These are phyloP conservation scores for Myotis vivesi DNA, from an alignment of 2,797 vertebrate genomes.

Conservation along the genomic window DNA sequence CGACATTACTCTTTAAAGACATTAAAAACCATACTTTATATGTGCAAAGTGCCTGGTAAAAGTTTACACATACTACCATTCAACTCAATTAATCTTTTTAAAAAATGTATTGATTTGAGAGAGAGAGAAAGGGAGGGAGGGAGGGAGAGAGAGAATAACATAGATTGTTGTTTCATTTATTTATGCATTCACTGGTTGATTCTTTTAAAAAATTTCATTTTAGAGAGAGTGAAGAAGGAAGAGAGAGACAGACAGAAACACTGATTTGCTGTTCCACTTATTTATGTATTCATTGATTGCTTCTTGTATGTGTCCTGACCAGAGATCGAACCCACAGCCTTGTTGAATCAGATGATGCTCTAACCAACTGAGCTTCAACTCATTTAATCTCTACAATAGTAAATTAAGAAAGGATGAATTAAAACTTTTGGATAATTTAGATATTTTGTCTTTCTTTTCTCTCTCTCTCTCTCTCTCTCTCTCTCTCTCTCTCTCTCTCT, in stretches of 20 bases:
- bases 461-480: too few relatives aligned
- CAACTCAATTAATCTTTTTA: neutral
- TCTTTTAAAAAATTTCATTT: too few relatives aligned
- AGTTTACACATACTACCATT: neutral
- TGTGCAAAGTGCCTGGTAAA: neutral
- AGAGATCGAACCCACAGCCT: too few relatives aligned
- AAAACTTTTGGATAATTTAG: neutral
- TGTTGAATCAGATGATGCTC: too few relatives aligned
- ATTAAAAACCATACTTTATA: neutral
- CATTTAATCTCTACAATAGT: neutral
- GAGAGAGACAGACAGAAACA: too few relatives aligned
- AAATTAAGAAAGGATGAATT: neutral
- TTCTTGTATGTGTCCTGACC: too few relatives aligned
- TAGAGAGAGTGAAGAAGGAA: too few relatives aligned
- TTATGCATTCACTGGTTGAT: neutral
- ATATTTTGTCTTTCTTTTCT: too few relatives aligned
- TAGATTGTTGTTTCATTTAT: neutral
- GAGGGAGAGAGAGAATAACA: neutral
- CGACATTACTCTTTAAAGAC: neutral
- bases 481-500: too few relatives aligned
- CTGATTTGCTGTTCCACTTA: too few relatives aligned
- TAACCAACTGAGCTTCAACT: neutral
- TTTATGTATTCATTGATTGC: too few relatives aligned
- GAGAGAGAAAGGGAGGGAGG: neutral
- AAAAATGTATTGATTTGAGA: neutral